A percentile compares a stretch with the other conserved stretches of the same genome.
phyloP scores from a whole-genome alignment of 2,888 invertebrate species.

The Sphaerophoria rueppellii region DNA sequence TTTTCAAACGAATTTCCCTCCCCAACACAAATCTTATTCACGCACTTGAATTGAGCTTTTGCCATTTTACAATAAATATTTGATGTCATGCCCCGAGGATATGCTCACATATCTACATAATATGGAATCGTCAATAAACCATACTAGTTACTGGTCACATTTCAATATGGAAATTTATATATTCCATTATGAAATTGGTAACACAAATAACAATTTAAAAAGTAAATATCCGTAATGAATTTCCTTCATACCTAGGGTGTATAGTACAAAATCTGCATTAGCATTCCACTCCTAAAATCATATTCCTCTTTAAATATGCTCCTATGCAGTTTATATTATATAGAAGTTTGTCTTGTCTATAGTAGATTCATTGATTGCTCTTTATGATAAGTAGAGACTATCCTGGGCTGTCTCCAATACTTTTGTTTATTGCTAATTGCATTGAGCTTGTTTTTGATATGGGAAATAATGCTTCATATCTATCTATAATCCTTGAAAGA shows the following conservation, averaged over 20 bases:
- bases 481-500: conserved; percentile 6
- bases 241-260: not conserved
- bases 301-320: not conserved
- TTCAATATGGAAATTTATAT: conserved; percentile 44
- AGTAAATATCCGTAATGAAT: conserved; percentile 29
- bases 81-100: conserved; percentile 28
- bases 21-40: not conserved
- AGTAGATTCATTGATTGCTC: not conserved
- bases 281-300: not conserved
- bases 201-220: conserved; percentile 49
- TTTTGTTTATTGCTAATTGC: conserved; percentile 39
- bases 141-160: conserved; percentile 39
- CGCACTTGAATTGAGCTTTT: not conserved
- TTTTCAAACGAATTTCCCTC: not conserved
- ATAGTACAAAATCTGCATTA: not conserved
- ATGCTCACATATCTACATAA: not conserved
- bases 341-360: not conserved
- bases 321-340: not conserved
- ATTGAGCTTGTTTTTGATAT: conserved; percentile 29
- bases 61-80: conserved; percentile 25
- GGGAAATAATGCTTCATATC: conserved; percentile 9
- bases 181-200: conserved; percentile 48
- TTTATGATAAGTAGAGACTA: not conserved
- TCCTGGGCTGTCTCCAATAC: conserved; percentile 6
- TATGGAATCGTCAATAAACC: conserved; percentile 36